phyloP scores from a whole-genome alignment of 2,113 vertebrate species.

The Eidolon helvum region DNA sequence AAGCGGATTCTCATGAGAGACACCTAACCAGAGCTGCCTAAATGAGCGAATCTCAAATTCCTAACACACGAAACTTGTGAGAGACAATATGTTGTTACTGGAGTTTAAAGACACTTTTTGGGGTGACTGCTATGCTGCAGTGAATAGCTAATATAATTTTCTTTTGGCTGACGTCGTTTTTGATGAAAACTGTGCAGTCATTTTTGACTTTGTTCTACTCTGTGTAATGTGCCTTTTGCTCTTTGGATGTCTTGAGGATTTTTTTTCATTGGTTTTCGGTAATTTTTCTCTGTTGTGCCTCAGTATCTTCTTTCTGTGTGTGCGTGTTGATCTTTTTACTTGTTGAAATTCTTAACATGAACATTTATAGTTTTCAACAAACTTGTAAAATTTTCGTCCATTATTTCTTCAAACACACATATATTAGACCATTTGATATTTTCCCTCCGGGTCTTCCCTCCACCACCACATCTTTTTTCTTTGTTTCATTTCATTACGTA shows the following conservation, averaged over 20 bases:
- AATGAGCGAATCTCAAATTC: neutral
- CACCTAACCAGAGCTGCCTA: neutral
- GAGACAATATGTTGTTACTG: neutral
- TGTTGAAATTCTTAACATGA: neutral
- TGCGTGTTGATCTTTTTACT: neutral
- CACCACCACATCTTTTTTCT: neutral
- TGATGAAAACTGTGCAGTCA: too few species aligned
- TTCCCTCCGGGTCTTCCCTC: neutral
- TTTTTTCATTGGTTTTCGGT: neutral
- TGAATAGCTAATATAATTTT: neutral
- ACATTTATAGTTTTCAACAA: neutral
- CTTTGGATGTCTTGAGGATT: neutral
- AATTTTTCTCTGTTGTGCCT: neutral
- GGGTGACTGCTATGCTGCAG: neutral
- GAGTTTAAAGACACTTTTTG: neutral
- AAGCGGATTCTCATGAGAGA: neutral
- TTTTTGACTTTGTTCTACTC: neutral
- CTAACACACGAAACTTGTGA: neutral
- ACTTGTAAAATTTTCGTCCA: neutral
- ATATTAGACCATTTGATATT: neutral
- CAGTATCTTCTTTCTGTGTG: neutral
- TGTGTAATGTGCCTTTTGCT: neutral
- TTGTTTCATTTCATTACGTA: slow-evolving; percentile 7
- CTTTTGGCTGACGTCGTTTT: neutral
- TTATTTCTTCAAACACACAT: neutral